phyloP scores from a whole-genome alignment of 2,113 vertebrate species.

The Cacatua alba region DNA sequence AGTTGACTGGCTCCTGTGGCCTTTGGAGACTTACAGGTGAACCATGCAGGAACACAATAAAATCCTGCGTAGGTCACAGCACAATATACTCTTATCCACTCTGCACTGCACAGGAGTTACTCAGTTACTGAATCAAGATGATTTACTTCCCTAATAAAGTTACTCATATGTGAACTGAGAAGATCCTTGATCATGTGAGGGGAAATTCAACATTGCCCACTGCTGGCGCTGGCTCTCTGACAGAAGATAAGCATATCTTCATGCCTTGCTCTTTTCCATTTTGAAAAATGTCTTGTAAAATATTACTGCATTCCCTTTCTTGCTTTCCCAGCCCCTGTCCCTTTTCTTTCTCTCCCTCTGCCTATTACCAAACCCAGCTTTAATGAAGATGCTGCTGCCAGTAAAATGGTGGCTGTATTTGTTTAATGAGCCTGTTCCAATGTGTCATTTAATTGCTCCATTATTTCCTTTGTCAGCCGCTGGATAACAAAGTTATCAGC shows the following conservation, averaged over 20 bases:
- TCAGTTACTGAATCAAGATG: background rate
- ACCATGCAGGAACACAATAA: background rate
- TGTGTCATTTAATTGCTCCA: background rate
- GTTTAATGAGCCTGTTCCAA: background rate
- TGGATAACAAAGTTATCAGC: slow-evolving; percentile 41
- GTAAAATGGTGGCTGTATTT: background rate
- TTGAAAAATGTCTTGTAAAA: background rate
- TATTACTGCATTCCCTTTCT: background rate
- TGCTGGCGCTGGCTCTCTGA: background rate
- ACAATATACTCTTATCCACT: background rate
- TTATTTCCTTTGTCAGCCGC: slow-evolving; percentile 11
- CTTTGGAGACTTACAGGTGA: background rate
- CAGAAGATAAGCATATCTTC: background rate
- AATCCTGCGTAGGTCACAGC: fast-evolving
- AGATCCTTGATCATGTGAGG: background rate
- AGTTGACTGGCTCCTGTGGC: background rate
- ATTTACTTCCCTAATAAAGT: background rate
- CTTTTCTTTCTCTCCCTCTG: background rate
- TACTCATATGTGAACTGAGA: background rate
- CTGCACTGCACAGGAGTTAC: background rate
- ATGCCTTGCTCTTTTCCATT: background rate
- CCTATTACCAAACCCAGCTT: background rate
- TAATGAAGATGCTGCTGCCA: background rate
- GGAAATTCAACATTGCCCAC: background rate
- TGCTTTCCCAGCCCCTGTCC: background rate